Percentiles rank a stretch among this genome's conserved stretches.
phyloP scores from a whole-genome alignment of 1,140 invertebrate species.

The Adelges cooleyi region DNA sequence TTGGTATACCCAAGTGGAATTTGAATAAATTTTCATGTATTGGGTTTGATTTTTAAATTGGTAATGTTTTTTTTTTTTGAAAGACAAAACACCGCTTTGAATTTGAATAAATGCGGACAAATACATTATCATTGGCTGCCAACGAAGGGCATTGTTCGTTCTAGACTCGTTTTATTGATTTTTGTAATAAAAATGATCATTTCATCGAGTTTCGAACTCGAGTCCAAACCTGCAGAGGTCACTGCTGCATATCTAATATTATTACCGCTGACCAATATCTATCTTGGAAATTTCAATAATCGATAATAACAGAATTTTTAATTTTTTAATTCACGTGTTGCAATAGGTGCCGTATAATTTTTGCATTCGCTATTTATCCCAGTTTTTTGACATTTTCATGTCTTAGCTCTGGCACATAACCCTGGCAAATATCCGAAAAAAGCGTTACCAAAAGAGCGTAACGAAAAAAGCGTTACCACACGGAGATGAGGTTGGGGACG shows the following conservation, averaged over 20 bases:
- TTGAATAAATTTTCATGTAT: not conserved
- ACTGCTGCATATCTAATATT: conserved; percentile 6
- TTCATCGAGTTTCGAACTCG: not conserved
- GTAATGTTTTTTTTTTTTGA: not conserved
- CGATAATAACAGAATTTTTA: not conserved
- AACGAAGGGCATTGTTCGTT: not conserved
- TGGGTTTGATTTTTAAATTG: conserved; percentile 4
- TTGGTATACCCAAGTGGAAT: not conserved
- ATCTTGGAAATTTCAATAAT: conserved; percentile 1
- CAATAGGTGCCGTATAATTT: not conserved
- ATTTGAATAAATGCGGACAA: not conserved
- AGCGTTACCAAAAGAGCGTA: no score
- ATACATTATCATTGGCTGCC: not conserved
- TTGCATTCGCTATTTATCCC: no score
- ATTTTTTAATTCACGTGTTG: not conserved
- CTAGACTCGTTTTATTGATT: no score
- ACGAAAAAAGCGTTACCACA: no score
- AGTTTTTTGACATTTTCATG: no score
- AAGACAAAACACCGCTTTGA: not conserved
- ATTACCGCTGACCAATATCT: not conserved
- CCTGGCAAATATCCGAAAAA: no score
- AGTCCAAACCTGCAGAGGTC: conserved; percentile 12
- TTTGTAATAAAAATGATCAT: not conserved
- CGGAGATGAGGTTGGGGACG: no score
- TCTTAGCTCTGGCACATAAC: no score